phyloP scores from a whole-genome alignment of 1,140 invertebrate genomes.

The Probaryconus sp. region DNA sequence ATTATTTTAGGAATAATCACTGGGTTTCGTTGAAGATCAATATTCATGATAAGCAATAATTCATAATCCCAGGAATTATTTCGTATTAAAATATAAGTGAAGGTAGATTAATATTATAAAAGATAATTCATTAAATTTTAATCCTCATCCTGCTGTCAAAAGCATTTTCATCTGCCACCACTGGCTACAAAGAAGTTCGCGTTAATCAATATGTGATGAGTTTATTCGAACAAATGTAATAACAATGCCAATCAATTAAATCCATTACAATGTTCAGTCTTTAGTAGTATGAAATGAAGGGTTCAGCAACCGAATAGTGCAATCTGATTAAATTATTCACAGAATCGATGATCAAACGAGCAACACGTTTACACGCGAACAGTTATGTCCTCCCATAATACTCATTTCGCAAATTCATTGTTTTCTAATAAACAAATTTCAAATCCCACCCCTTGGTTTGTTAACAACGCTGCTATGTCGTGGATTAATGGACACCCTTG shows the following conservation, averaged over 20 bases:
- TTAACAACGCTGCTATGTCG: no score
- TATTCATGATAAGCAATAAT: no score
- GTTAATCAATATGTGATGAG: constrained; percentile 1
- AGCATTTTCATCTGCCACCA: constrained; percentile 9
- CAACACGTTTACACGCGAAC: constrained; percentile 7
- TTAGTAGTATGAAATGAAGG: constrained; percentile 16
- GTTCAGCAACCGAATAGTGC: constrained; percentile 14
- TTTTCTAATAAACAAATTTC: constrained; percentile 27
- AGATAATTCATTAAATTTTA: no score
- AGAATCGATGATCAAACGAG: constrained; percentile 20
- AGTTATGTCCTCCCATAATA: constrained; percentile 11
- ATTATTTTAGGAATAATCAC: no score
- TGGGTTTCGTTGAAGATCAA: no score
- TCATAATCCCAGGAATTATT: no score
- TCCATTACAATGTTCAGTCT: constrained; percentile 4
- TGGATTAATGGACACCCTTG: no score
- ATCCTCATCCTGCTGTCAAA: background rate
- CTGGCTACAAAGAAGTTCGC: background rate
- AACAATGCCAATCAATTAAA: constrained; percentile 30
- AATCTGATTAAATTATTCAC: constrained; percentile 31
- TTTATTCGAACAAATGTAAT: constrained; percentile 26
- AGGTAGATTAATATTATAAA: no score
- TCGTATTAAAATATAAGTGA: no score
- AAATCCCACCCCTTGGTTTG: no score
- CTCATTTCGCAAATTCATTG: constrained; percentile 25